Base-by-base conservation (phyloP, 2,888 invertebrate genomes). In the Scaptomyza reducta region DNA sequence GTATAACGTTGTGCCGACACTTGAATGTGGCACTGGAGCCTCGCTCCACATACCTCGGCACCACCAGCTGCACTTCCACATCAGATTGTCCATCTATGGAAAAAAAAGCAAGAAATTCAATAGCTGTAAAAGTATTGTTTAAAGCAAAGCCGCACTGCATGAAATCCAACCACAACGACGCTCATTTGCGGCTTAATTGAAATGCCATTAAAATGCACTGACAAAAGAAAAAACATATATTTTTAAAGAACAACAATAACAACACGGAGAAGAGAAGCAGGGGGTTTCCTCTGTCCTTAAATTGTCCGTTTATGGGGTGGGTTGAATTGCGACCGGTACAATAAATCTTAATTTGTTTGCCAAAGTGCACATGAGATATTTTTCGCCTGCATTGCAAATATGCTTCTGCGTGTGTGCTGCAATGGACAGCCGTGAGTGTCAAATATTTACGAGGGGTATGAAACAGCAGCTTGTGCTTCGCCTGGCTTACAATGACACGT, bases 1-100 rank as follows among this genome's bases (percentile, higher is more conserved):
- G 94, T 49, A 94, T 93, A 64, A 96, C 95, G 91, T 95, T 95
- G 93, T 96, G 96, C 71, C 94, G 94, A 93, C 96, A 96, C 89
- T 94, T 94, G 72, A 96, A 92, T 49, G 94, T 93, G 75, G 95
- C 96, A 73, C 95, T 94, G 62, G 94, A 94, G 58, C 95, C 95
- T 79, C 94, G 93, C 68, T 95, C 94, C 74, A 95, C 96, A 93
- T 96, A 96, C 80, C 95, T 93, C 79, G 94, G 95, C 91, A 94
- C 94, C 86, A 94, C 93, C 84, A 95, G 92, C 88, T 94, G 94
- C 83, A 95, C 95, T 64, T 94, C 93, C 74, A 94, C 93, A 74
- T 94, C 94, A 69, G 92, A 91, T 88, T 92, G 92, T 89, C 91
- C 92, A 87, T 88, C 92, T 92, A 82, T 3, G 84, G 88, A 60